A percentile compares a stretch with the other conserved stretches of the same genome.
Evolutionary conservation across 2,888 invertebrate genomes (phyloP).

Genomic region (Endomychus coccineus): DNA sequence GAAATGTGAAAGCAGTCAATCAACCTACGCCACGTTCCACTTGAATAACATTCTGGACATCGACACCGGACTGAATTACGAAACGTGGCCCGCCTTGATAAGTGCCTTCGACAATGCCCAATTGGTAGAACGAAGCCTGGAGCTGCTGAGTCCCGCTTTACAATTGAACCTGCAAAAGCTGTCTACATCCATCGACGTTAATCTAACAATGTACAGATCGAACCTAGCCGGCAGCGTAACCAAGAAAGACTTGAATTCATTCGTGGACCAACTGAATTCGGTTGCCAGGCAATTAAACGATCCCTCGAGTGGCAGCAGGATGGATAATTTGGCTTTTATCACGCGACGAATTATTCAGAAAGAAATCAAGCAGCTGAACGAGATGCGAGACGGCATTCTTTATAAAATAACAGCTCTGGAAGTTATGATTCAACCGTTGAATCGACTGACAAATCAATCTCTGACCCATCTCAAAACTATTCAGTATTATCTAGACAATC

Average conservation of each 20-base stretch:
- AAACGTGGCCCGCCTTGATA: constrained; percentile 56
- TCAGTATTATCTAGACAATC: too few relatives aligned
- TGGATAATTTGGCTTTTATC: constrained; percentile 61
- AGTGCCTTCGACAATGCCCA: constrained; percentile 48
- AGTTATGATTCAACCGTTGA: too few relatives aligned
- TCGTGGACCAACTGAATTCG: constrained; percentile 59
- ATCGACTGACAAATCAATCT: too few relatives aligned
- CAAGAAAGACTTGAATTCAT: constrained; percentile 55
- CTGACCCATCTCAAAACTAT: too few relatives aligned
- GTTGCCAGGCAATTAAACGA: constrained; percentile 63
- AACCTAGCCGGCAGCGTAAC: constrained; percentile 57
- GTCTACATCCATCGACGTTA: constrained; percentile 50
- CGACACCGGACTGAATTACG: constrained; percentile 57
- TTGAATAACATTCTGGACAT: constrained; percentile 62
- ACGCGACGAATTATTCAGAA: too few relatives aligned
- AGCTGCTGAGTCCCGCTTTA: constrained; percentile 52
- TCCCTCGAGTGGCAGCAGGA: constrained; percentile 60
- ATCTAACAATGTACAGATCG: constrained; percentile 49
- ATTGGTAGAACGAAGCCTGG: constrained; percentile 50
- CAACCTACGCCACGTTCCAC: constrained; percentile 68
- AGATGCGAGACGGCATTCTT: too few relatives aligned
- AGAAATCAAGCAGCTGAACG: too few relatives aligned
- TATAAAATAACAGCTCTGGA: too few relatives aligned
- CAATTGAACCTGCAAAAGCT: constrained; percentile 50
- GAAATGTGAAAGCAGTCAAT: constrained; percentile 62